Base-by-base conservation (phyloP, 1,140 invertebrate genomes). In the Neodiprion virginianus region DNA sequence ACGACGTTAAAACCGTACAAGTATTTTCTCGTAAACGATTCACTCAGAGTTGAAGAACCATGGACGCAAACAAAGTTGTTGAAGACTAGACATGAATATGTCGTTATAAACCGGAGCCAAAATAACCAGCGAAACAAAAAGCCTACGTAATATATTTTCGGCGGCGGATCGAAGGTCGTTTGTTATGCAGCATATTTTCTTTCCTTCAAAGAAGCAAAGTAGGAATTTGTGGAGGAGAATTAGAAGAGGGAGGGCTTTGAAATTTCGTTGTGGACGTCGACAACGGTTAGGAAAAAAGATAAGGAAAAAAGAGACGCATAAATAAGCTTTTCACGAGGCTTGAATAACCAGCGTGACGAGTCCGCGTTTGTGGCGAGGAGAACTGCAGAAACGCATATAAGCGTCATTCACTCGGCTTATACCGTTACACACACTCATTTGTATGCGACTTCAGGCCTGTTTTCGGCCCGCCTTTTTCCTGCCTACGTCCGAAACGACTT, bases 321-420 rank as follows among this genome's bases (percentile, higher is more conserved):
- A 14, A 17, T 14, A 14, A 17, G 11, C 53, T 12, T 61, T 61
- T 61, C 11, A 61, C 11, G n/a, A 61, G 11, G 5, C 11, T 61
- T 61, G 53, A 61, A 61, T 61, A 61, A 61, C 53, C 53, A 61
- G 53, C n/a, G n/a, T 61, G 53, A 61, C 53, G 53, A 61, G 53
- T 8, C 8, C 53, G 53, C 11, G 11, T 61, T 61, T 61, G 5
- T 8, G n/a, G 53, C 53, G 11, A 61, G 7, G 11, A 61, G 53
- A 17, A 61, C 11, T 61, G 53, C 53, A 61, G 53, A 61, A 61
- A 8, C 53, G 53, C 53, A 61, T 61, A 40, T 40, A 61, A 17
- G 8, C n/a, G n/a, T 12, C 7, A 61, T 61, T 61, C 53, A 14
- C 11, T 14, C 28, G 28, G 28, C 28, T 40, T 17, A 8, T 61